phyloP scores from a whole-genome alignment of 2,888 invertebrate species.

The Drosophila stalkeri region DNA sequence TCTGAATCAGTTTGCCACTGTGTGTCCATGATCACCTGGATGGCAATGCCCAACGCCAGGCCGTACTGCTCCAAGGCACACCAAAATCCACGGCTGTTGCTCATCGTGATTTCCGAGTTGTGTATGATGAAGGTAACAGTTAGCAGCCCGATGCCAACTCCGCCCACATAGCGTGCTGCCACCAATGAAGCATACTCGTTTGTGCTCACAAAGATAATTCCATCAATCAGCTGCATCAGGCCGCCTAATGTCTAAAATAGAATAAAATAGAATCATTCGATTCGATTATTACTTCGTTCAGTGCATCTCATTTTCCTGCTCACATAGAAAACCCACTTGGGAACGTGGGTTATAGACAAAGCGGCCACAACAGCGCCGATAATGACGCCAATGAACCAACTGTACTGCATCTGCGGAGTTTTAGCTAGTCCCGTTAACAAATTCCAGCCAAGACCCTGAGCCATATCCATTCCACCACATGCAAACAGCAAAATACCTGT shows the following conservation, averaged over 20 bases:
- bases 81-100: constrained; percentile 59
- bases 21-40: constrained; percentile 66
- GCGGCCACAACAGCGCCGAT: constrained; percentile 67
- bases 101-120: constrained; percentile 64
- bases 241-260: constrained; percentile 46
- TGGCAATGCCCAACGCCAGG: constrained; percentile 65
- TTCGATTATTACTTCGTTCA: not conserved
- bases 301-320: constrained; percentile 10
- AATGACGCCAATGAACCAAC: constrained; percentile 80
- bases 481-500: constrained; percentile 61
- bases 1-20: constrained; percentile 32
- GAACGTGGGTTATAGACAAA: constrained; percentile 44
- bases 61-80: constrained; percentile 67
- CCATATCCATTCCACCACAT: constrained; percentile 75
- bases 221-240: constrained; percentile 65
- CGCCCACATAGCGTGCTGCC: constrained; percentile 77
- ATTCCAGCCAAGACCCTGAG: constrained; percentile 72
- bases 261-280: not conserved
- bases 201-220: constrained; percentile 67
- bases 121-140: constrained; percentile 72
- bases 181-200: constrained; percentile 55
- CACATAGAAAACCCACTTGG: constrained; percentile 61
- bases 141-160: constrained; percentile 72
- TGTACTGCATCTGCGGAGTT: constrained; percentile 59
- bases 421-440: not conserved